Evolutionary conservation across 2,113 vertebrate species (phyloP), one percentile per base, ranked within the genome.

Genomic region (Mustela nigripes): DNA sequence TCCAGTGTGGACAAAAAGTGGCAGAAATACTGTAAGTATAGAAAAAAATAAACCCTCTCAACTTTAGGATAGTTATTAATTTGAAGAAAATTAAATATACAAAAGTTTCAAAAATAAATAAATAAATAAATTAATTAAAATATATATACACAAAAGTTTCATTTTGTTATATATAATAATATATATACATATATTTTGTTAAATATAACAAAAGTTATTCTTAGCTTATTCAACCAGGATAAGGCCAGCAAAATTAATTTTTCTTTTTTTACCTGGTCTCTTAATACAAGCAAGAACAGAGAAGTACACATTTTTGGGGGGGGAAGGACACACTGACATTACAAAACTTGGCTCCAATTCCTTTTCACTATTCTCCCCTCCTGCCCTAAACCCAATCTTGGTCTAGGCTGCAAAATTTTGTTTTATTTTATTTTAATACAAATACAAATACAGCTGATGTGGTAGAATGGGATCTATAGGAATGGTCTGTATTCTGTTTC

Each of bases 301-400:
- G 24, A 62, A 31, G 7, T 36, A 63, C 4, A 14, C 2, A 14
- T 31, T 60, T 62, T 1, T 5, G 1, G 39, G 0, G 11, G 24
- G 12, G 3, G 24, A 3, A 7, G 73, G 9, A 3, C 9, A 11
- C n/a, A 26, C 10, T 62, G 18, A 7, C 22, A 9, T 62, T 21
- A 15, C 42, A 22, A 58, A 58, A 18, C 28, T 65, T 26, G 24
- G 7, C 18, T 50, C 42, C 9, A 65, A 2, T 89, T 65, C 4
- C 3, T 42, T 82, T 83, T 18, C 2, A 83, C 24, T 73, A 9
- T 50, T 15, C 1, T 78, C 9, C 39, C 19, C 8, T 56, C 24
- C 11, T 62, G 6, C 12, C 24, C 15, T 53, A 42, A 39, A 76
- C 16, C 50, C 45, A 82, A 3, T 5, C 10, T 3, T 42, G 9